These are phyloP conservation scores for Danio tinwini DNA, from an alignment of 2,797 vertebrate species.

Conservation along the genomic window DNA sequence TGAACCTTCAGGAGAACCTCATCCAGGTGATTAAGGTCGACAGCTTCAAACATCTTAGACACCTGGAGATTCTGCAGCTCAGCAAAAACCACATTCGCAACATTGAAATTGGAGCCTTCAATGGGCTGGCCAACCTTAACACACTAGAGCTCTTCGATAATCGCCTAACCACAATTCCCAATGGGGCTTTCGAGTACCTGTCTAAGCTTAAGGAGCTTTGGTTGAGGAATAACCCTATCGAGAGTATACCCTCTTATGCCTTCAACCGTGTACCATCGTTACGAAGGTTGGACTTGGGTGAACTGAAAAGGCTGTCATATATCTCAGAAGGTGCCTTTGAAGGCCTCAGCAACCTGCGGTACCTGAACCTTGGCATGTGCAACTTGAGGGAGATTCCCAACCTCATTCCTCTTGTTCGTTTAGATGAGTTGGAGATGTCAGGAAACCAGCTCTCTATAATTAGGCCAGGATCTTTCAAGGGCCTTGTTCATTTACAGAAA, in stretches of 20 bases:
- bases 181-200: conserved; percentile 98
- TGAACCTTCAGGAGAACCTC: conserved; percentile 99
- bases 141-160: conserved; percentile 99
- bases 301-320: conserved; percentile 96
- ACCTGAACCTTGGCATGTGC: conserved; percentile 99
- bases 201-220: conserved; percentile 99
- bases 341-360: conserved; percentile 97
- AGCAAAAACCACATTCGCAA: conserved; percentile 99
- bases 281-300: conserved; percentile 93
- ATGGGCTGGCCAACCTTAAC: conserved; percentile 98
- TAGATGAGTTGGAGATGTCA: conserved; percentile 98
- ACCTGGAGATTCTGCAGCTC: conserved; percentile 96
- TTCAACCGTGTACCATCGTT: conserved; percentile 98
- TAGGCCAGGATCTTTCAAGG: conserved; percentile 96
- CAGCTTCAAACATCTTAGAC: conserved; percentile 98
- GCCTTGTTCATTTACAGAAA: conserved; percentile 97
- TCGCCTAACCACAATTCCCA: conserved; percentile 97
- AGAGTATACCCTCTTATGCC: conserved; percentile 98
- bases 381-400: conserved; percentile 99
- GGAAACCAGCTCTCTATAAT: conserved; percentile 95
- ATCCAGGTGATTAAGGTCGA: conserved; percentile 99
- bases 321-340: conserved; percentile 99
- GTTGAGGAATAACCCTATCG: conserved; percentile 98
- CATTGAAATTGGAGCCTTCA: conserved; percentile 99
- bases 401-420: conserved; percentile 94